phyloP scores from a whole-genome alignment of 2,888 invertebrate genomes.

The Drosophila prolongata region DNA sequence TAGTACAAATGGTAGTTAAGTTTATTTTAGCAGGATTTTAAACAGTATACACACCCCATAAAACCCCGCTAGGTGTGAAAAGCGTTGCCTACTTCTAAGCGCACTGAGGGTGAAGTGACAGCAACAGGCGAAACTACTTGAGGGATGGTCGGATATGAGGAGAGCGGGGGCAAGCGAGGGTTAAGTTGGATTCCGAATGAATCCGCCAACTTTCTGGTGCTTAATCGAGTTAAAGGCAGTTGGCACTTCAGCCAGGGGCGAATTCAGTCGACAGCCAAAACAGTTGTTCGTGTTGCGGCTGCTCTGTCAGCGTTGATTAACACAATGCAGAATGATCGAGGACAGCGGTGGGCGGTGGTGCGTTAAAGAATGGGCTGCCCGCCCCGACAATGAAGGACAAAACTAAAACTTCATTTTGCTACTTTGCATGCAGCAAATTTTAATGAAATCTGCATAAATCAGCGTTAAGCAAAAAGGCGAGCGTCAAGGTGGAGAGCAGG shows the following conservation, averaged over 20 bases:
- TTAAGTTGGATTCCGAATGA: constrained; percentile 8
- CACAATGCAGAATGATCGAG: constrained; percentile 78
- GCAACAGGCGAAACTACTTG: constrained; percentile 69
- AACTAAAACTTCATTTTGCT: constrained; percentile 71
- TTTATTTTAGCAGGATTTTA: neutral
- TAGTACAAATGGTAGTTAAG: too few species aligned
- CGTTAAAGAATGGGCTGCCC: constrained; percentile 11
- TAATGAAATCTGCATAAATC: constrained; percentile 82
- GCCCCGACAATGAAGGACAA: constrained; percentile 51
- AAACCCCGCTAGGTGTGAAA: constrained; percentile 8
- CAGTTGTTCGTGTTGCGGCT: constrained; percentile 70
- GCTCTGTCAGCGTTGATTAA: constrained; percentile 78
- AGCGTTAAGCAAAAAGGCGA: constrained; percentile 55
- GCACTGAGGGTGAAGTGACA: constrained; percentile 51
- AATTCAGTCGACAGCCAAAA: constrained; percentile 40
- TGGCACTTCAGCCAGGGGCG: constrained; percentile 40
- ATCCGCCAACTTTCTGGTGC: constrained; percentile 46
- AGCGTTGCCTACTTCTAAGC: constrained; percentile 34
- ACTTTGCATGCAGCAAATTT: constrained; percentile 64
- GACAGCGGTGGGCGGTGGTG: neutral
- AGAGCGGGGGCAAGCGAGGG: neutral
- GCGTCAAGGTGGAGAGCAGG: constrained; percentile 10
- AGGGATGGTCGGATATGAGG: constrained; percentile 2
- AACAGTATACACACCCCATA: too few species aligned
- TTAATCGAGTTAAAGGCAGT: constrained; percentile 71